Evolutionary conservation across 1,140 invertebrate species (phyloP), one percentile per base, ranked within the genome.

Genomic region (Marisa cornuarietis): DNA sequence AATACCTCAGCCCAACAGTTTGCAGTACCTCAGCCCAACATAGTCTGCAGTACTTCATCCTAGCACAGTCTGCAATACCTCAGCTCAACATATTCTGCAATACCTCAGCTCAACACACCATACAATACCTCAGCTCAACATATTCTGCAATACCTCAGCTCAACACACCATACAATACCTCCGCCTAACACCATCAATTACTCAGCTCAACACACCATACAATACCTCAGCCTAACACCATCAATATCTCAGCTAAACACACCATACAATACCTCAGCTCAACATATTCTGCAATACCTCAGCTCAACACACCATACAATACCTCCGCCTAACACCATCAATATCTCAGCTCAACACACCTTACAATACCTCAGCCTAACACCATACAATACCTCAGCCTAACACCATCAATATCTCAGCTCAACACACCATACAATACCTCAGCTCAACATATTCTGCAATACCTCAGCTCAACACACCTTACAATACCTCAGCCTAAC

Each of bases 61-160:
- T n/a, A n/a, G n/a, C n/a, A n/a, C 26, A 42, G 18, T 31, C 61
- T 71, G 68, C 31, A 61, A 16, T 72, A 66, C 52, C 24, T 79
- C 69, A 71, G 26, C 69, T 68, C 72, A 10, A n/a, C n/a, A n/a
- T n/a, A n/a, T n/a, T n/a, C 61, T 71, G 68, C 31, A 61, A 16
- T 72, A 66, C 52, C 24, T 79, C 69, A 71, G 26, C 69, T n/a
- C n/a, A n/a, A n/a, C n/a, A n/a, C n/a, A n/a, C 78, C 72, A 10
- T 71, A 68, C 31, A 61, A 16, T 72, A 66, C 52, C 24, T 79
- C 69, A 71, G 26, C 69, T 68, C 72, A 10, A n/a, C n/a, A n/a
- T n/a, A n/a, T n/a, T n/a, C 61, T 71, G 68, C 31, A 61, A 16
- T 72, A 66, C 52, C 24, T 79, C 69, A 71, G 26, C 69, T n/a